These are phyloP conservation scores for Machimus rusticus DNA, from an alignment of 2,888 invertebrate genomes.

Conservation along the genomic window DNA sequence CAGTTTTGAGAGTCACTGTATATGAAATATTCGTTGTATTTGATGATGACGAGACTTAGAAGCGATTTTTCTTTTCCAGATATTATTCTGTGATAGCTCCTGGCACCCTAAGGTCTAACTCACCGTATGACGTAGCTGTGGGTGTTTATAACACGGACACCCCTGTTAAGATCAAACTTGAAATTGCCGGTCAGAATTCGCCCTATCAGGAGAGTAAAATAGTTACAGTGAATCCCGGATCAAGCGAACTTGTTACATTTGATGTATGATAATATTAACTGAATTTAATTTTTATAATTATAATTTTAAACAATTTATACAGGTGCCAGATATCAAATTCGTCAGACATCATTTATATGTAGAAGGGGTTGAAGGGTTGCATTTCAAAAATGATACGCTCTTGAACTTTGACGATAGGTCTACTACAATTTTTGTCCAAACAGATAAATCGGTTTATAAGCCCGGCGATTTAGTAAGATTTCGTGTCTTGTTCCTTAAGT, in stretches of 20 bases:
- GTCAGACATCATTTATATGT: conserved; percentile 56
- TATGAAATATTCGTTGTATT: no score
- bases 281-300: conserved; percentile 61
- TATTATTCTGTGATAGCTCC: conserved; percentile 73
- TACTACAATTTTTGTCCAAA: conserved; percentile 83
- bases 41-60: neutral
- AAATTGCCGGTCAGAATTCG: conserved; percentile 69
- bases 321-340: neutral
- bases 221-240: conserved; percentile 47
- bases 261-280: conserved; percentile 65
- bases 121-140: conserved; percentile 79
- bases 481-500: conserved; percentile 73
- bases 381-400: conserved; percentile 76
- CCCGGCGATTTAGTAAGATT: conserved; percentile 85
- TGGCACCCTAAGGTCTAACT: conserved; percentile 76
- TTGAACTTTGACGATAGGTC: conserved; percentile 75
- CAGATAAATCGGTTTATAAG: conserved; percentile 91
- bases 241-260: conserved; percentile 74
- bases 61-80: neutral
- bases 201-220: conserved; percentile 50
- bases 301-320: conserved; percentile 53
- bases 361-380: conserved; percentile 73
- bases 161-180: conserved; percentile 74
- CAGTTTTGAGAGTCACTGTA: no score
- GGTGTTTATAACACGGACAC: conserved; percentile 66